These are phyloP conservation scores for Prorops nasuta DNA, from an alignment of 1,140 invertebrate genomes.

Conservation along the genomic window DNA sequence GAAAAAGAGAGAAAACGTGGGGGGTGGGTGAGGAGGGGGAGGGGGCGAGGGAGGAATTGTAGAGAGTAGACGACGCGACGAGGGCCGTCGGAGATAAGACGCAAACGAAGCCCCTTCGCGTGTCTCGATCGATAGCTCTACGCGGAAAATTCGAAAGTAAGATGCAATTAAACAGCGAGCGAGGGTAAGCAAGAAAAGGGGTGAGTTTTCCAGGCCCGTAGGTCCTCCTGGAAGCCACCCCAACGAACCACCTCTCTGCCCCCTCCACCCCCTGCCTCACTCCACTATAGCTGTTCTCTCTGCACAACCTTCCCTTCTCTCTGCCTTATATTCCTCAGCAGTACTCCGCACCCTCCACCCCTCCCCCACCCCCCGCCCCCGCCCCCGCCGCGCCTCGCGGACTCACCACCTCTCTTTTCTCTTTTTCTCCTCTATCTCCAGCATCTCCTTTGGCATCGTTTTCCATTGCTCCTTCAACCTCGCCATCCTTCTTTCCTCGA, in stretches of 20 bases:
- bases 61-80: slow-evolving; percentile 33
- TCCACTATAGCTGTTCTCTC: slow-evolving; percentile 10
- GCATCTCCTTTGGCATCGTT: slow-evolving; percentile 6
- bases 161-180: slow-evolving; percentile 60
- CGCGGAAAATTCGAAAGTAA: slow-evolving; percentile 61
- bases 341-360: slow-evolving; percentile 14
- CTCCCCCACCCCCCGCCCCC: too few species aligned
- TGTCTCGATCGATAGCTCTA: slow-evolving; percentile 58
- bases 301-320: slow-evolving; percentile 4
- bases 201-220: slow-evolving; percentile 53
- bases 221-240: slow-evolving; percentile 17
- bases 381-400: slow-evolving; percentile 13
- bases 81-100: slow-evolving; percentile 55
- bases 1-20: slow-evolving; percentile 15
- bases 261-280: neutral
- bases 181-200: slow-evolving; percentile 59
- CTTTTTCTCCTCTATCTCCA: slow-evolving; percentile 13
- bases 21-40: slow-evolving; percentile 16
- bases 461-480: neutral
- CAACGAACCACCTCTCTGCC: slow-evolving; percentile 13
- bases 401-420: slow-evolving; percentile 9
- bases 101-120: slow-evolving; percentile 53
- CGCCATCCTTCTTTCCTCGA: slow-evolving; percentile 1
- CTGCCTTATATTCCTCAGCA: neutral
- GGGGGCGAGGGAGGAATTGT: slow-evolving; percentile 20